Base-by-base conservation (phyloP, 2,888 invertebrate species). In the Yponomeuta evonymella region DNA sequence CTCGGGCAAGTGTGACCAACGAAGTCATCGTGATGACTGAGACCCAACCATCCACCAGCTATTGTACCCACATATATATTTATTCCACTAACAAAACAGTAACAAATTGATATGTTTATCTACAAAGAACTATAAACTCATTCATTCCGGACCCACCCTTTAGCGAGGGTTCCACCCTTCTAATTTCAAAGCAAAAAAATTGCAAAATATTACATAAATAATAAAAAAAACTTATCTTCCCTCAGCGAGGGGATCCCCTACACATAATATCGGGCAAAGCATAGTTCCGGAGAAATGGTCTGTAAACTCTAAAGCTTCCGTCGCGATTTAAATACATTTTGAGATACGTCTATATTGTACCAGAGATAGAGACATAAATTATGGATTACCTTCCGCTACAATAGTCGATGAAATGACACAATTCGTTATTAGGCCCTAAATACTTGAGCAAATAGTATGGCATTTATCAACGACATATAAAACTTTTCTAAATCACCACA, bases 91-190 rank as follows among this genome's bases (percentile, higher is more conserved):
- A 90, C 91, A 90, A 90, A 90, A 87, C 89, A 89, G 87, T 84
- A 89, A 91, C 91, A 91, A 91, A 91, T 91, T 91, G 91, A 91
- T 91, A 90, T 91, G 91, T 91, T 91, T 91, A 91, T 91, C 91
- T 91, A 90, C 89, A 88, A 83, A 86, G 86, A 81, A 86, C 88
- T 85, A 90, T 89, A 91, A 91, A 90, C 85, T 90, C 90, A 90
- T 90, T 89, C 87, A 86, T 48, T 66, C 65, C 30, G 77, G 78
- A 86, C 90, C 88, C 90, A 91, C 92, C 92, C 92, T 92, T 92
- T 91, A 87, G 83, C 77, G 77, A 86, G 82, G 90, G 92, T 90
- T 81, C 83, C 89, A 88, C 91, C 92, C 92, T 90, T 88, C 86
- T 85, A 81, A 80, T 89, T 90, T 83, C 43, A 43, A 62, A 15